These are phyloP conservation scores for Spodoptera picta DNA, from an alignment of 2,888 invertebrate genomes.

Conservation along the genomic window DNA sequence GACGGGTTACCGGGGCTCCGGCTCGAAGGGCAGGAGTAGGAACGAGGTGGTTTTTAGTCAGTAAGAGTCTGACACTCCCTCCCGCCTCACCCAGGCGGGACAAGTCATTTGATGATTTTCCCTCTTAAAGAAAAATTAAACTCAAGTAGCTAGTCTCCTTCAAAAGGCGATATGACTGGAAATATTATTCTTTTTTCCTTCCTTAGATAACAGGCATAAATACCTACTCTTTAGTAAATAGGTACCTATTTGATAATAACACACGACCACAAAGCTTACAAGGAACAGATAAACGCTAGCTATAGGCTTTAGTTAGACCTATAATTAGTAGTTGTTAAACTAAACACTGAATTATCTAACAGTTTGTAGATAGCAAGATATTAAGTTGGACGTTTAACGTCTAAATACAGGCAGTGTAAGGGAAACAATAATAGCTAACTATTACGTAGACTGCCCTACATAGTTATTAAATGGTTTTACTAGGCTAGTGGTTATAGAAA, in stretches of 20 bases:
- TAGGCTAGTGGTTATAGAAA: neutral
- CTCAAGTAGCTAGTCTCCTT: too few relatives aligned
- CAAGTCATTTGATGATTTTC: too few relatives aligned
- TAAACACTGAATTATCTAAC: constrained; percentile 21
- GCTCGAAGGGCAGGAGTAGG: too few relatives aligned
- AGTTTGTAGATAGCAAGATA: constrained; percentile 41
- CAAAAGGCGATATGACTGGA: too few relatives aligned
- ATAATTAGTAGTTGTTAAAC: constrained; percentile 46
- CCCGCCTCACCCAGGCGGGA: too few relatives aligned
- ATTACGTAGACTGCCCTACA: constrained; percentile 32
- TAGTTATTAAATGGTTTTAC: constrained; percentile 17
- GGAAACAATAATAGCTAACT: constrained; percentile 32
- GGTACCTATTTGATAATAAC: constrained; percentile 5
- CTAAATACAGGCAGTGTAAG: constrained; percentile 40
- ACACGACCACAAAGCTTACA: neutral
- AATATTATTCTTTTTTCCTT: too few relatives aligned
- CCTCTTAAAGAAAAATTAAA: too few relatives aligned
- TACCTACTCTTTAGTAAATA: neutral
- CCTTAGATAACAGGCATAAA: too few relatives aligned
- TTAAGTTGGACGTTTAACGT: constrained; percentile 25
- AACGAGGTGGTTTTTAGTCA: too few relatives aligned
- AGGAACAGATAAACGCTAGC: constrained; percentile 9
- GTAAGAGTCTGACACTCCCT: too few relatives aligned
- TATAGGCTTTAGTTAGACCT: constrained; percentile 7
- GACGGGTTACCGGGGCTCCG: too few relatives aligned